Conservation (phyloP, 2,113 vertebrate genomes). For the Rhea americana region DNA sequence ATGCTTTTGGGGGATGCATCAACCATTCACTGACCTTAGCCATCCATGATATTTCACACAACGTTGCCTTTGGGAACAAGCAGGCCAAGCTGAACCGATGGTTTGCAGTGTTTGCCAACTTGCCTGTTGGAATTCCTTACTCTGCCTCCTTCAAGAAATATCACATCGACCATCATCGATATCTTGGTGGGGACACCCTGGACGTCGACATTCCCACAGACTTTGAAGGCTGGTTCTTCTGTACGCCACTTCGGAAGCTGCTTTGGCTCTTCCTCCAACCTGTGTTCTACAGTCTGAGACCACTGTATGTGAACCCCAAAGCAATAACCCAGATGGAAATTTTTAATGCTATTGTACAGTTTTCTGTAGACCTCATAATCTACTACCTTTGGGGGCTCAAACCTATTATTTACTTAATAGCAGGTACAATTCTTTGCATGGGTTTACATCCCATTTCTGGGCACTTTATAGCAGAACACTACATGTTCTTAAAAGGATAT, state of each 20-base stretch:
- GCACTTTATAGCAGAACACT: conserved; percentile 98
- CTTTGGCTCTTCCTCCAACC: conserved; percentile 93
- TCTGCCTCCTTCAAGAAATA: conserved; percentile 98
- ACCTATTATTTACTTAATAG: conserved; percentile 89
- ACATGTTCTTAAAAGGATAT: conserved; percentile 94
- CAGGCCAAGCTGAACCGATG: conserved; percentile 87
- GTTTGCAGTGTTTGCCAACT: conserved; percentile 95
- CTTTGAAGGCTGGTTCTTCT: conserved; percentile 95
- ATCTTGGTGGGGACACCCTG: conserved; percentile 88
- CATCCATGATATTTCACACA: conserved; percentile 98
- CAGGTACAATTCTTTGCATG: conserved; percentile 88
- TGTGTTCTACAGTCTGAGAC: conserved; percentile 88
- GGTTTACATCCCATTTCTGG: conserved; percentile 96
- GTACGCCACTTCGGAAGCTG: conserved; percentile 87
- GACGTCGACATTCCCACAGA: conserved; percentile 94
- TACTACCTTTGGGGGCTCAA: conserved; percentile 88
- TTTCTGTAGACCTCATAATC: conserved; percentile 79
- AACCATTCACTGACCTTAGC: conserved; percentile 95
- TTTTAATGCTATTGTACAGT: conserved; percentile 83
- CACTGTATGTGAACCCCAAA: conserved; percentile 90
- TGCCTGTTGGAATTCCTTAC: conserved; percentile 92
- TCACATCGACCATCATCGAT: conserved; percentile 96
- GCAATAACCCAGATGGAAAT: conserved; percentile 87
- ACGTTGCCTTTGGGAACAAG: conserved; percentile 91
- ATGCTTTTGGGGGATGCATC: conserved; percentile 91